Conservation (phyloP, 2,888 invertebrate genomes). For the Melanchra persicariae region DNA sequence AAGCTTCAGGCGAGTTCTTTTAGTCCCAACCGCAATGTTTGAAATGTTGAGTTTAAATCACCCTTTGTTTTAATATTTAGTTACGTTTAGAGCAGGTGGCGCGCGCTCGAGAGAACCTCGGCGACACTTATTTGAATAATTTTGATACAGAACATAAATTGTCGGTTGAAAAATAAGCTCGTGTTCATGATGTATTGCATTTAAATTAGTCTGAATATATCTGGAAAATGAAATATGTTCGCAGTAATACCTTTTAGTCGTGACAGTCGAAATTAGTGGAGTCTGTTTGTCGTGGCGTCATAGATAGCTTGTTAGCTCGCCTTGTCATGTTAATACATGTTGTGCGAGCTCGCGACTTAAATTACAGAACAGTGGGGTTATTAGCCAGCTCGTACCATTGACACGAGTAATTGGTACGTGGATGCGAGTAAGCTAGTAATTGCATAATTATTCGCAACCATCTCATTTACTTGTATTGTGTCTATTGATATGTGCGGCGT, state of each 20-base stretch:
- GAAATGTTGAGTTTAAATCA: slow-evolving; percentile 56
- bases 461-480: slow-evolving; percentile 61
- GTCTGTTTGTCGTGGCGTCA: slow-evolving; percentile 72
- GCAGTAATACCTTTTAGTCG: slow-evolving; percentile 47
- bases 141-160: slow-evolving; percentile 43
- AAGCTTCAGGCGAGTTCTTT: slow-evolving; percentile 74
- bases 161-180: slow-evolving; percentile 50
- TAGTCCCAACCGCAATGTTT: slow-evolving; percentile 54
- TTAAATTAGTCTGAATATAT: slow-evolving; percentile 41
- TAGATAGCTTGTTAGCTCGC: slow-evolving; percentile 74
- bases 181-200: slow-evolving; percentile 51
- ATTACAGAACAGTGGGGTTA: slow-evolving; percentile 70
- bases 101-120: slow-evolving; percentile 18
- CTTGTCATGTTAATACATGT: slow-evolving; percentile 82
- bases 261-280: slow-evolving; percentile 73
- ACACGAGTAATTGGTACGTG: slow-evolving; percentile 71
- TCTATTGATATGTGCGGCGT: slow-evolving; percentile 57
- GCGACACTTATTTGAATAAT: slow-evolving; percentile 60
- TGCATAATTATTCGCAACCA: slow-evolving; percentile 70
- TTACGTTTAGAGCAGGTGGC: slow-evolving; percentile 36
- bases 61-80: slow-evolving; percentile 58
- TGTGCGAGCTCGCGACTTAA: slow-evolving; percentile 64
- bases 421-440: slow-evolving; percentile 69
- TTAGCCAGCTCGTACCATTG: slow-evolving; percentile 70
- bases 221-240: slow-evolving; percentile 59